A percentile compares a stretch with the other conserved stretches of the same genome.
Conservation (phyloP, 1,140 invertebrate species). For the Pantala flavescens region DNA sequence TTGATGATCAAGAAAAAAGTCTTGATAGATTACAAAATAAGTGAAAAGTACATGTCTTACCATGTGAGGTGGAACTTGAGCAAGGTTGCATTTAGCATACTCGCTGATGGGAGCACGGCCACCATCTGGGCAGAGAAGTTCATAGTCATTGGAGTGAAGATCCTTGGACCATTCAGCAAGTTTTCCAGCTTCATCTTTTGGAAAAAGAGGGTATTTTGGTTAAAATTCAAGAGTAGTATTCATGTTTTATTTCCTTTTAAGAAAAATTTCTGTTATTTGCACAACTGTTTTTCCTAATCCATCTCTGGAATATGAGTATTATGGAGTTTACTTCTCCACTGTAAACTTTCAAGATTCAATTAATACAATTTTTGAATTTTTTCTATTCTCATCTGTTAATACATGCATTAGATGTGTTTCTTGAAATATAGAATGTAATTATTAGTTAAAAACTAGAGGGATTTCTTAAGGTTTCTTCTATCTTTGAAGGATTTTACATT, state of each 20-base stretch:
- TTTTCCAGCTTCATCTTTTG: slow-evolving; percentile 46
- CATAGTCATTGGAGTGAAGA: slow-evolving; percentile 80
- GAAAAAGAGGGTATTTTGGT: slow-evolving; percentile 42
- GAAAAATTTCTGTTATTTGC: slow-evolving; percentile 31
- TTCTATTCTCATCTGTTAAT: no score
- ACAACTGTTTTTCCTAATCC: slow-evolving; percentile 26
- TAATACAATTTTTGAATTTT: no score
- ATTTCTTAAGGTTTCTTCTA: no score
- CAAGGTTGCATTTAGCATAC: slow-evolving; percentile 77
- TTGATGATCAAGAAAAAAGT: no score
- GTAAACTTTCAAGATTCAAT: no score
- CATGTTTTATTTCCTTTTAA: slow-evolving; percentile 28
- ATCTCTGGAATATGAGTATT: no score
- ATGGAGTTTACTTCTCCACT: no score
- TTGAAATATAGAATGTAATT: no score
- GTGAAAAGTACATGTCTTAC: slow-evolving; percentile 24
- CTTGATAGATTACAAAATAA: no score
- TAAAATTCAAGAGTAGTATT: slow-evolving; percentile 51
- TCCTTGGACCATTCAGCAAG: slow-evolving; percentile 80
- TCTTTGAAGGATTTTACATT: no score
- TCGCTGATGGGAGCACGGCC: slow-evolving; percentile 64
- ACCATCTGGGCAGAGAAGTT: slow-evolving; percentile 85
- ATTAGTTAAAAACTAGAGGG: no score
- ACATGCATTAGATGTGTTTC: no score
- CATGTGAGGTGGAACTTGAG: slow-evolving; percentile 55